Base-by-base conservation (phyloP, 2,888 invertebrate genomes). In the Euzophera pinguis region DNA sequence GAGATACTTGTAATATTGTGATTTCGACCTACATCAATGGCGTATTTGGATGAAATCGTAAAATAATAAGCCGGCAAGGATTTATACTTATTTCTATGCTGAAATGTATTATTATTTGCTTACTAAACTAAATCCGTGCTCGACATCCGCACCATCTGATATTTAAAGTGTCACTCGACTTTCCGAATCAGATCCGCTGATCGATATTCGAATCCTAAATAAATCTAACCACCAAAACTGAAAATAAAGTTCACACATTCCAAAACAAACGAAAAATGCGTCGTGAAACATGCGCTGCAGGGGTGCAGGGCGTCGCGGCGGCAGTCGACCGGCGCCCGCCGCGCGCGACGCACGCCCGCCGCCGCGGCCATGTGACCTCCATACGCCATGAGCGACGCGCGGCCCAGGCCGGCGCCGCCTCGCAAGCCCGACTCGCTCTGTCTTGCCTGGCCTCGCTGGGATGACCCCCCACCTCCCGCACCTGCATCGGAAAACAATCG, bases 341-440 rank as follows among this genome's bases (percentile, higher is more conserved):
- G 78, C 71, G 77, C 74, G 76, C 81, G 85, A 75, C 82, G 73
- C 73, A 69, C 76, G 78, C 66, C 74, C 81, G 74, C 74, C 70
- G 74, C 78, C 66, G 64, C 65, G 69, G 74, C 70, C 71, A 74
- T 75, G 78, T 76, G 73, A 74, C 73, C 73, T 75, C 66, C 70
- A 73, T 77, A 80, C 79, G 62, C 72, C 74, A 85, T 85, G 84
- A 84, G 82, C 73, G 86, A 80, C 82, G 85, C 84, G 84, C 84
- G 87, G 83, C 85, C 84, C 59, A 73, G 85, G 85, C 88, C 88
- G 65, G 85, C 87, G 83, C 88, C 89, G 83, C 89, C 87, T 80
- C 88, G 88, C 68, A 88, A 88, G 74, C 88, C 87, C 55, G 83
- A 81, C 82, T 82, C 81, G 63, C 76, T 85, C 53, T 76, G 80